Base-by-base conservation (phyloP, 53 echinoderm and acorn worm species). In the Holothuria leucospilota region DNA sequence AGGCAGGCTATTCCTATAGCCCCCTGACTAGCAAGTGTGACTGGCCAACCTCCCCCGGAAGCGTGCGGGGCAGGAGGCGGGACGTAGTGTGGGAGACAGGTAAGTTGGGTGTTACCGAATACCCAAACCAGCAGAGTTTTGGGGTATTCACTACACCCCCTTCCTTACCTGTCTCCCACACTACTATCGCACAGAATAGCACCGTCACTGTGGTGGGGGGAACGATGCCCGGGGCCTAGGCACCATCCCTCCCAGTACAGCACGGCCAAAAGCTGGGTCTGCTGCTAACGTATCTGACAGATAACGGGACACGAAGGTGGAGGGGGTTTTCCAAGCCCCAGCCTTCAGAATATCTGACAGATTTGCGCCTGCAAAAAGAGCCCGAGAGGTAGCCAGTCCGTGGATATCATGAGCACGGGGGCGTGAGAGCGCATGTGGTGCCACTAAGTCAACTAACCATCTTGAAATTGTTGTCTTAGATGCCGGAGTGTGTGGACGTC, bases 141-240 rank as follows among this genome's bases (percentile, higher is more conserved):
- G 64, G 64, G 26, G 64, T 63, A 63, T 63, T 63, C 64, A 63
- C 64, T 63, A 63, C 64, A 63, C 64, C 64, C 64, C 64, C 64
- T 63, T 63, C 64, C 64, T 5, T 46, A 46, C 46, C 46, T 46
- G 46, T 46, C 46, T 46, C 46, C 46, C 46, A 46, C 46, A 46
- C 64, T 63, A 63, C 64, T 63, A 63, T 63, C 64, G 64, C 64
- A 63, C 64, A 63, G 64, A 63, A 18, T 63, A 63, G 64, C 64
- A 63, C 20, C 64, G 64, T 63, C 64, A 63, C 64, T 63, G 64
- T 12, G 26, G 64, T 63, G 18, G 64, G 64, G 12, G 64, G 64
- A 63, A 63, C 26, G 64, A 63, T 63, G 64, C 64, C 64, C 64
- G 64, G n/a, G 64, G 64, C 6, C 64, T n/a, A 4, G 4, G 62